Percentiles rank a stretch among this genome's conserved stretches.
Conservation (phyloP, 2,888 invertebrate genomes). For the Ceriagrion tenellum region DNA sequence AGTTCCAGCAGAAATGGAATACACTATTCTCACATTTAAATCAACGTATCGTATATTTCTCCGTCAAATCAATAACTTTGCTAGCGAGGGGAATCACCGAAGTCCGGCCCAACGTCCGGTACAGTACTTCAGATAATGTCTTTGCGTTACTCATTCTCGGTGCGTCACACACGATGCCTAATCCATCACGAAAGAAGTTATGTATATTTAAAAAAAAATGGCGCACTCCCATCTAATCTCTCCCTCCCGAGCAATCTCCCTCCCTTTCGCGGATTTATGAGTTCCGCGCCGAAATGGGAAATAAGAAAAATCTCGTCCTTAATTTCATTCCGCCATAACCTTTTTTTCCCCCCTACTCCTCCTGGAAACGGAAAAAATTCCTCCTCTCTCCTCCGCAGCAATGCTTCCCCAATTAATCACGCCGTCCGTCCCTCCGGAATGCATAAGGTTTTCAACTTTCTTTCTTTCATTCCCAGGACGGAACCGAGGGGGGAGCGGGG, state of each 20-base stretch:
- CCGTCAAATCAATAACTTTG: no score
- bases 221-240: neutral
- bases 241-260: neutral
- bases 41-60: no score
- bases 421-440: conserved; percentile 29
- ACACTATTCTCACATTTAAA: no score
- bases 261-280: neutral
- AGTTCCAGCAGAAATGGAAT: no score
- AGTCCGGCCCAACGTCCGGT: no score
- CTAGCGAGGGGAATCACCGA: no score
- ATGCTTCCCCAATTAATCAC: conserved; percentile 52
- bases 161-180: no score
- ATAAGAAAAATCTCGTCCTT: conserved; percentile 18
- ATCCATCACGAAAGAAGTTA: neutral
- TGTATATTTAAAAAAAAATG: neutral
- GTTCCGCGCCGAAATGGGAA: neutral
- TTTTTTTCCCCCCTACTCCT: neutral
- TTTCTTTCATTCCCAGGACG: conserved; percentile 36
- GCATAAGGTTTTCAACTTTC: conserved; percentile 28
- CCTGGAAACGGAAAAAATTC: conserved; percentile 33
- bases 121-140: no score
- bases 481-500: neutral
- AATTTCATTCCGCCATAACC: conserved; percentile 16
- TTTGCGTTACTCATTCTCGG: no score
- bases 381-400: neutral